A percentile compares a stretch with the other conserved stretches of the same genome.
Evolutionary conservation across 2,888 invertebrate species (phyloP).

Genomic region (Amblyjoppa proteus): DNA sequence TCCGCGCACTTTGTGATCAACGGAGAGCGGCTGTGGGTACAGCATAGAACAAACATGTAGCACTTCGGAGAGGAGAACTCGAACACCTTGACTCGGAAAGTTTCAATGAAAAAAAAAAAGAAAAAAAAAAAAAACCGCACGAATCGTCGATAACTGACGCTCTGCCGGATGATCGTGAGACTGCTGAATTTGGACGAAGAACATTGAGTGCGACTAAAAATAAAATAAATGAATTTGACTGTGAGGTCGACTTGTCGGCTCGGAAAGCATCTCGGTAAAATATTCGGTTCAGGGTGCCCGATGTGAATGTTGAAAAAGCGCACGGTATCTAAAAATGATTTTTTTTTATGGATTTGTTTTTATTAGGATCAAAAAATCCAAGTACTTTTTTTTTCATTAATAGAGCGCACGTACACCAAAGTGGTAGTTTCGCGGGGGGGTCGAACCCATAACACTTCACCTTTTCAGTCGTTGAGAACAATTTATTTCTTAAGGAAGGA

Average conservation of each 20-base stretch:
- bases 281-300: not conserved
- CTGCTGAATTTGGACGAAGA: slow-evolving; percentile 17
- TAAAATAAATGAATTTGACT: not conserved
- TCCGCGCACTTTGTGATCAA: slow-evolving; percentile 19
- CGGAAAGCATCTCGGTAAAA: not conserved
- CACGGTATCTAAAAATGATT: too few relatives aligned
- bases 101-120: slow-evolving; percentile 36
- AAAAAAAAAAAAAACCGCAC: not conserved
- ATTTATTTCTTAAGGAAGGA: not conserved
- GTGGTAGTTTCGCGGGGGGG: too few relatives aligned
- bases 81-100: slow-evolving; percentile 23
- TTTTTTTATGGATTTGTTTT: too few relatives aligned
- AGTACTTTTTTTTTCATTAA: not conserved
- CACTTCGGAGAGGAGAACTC: slow-evolving; percentile 8
- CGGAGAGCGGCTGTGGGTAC: slow-evolving; percentile 5
- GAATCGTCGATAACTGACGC: not conserved
- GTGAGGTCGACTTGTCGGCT: slow-evolving; percentile 23
- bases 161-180: slow-evolving; percentile 12
- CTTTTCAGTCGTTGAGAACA: not conserved
- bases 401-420: too few relatives aligned
- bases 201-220: not conserved
- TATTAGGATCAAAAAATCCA: not conserved
- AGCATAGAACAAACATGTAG: slow-evolving; percentile 20
- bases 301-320: not conserved
- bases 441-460: too few relatives aligned